Evolutionary conservation across 2,888 invertebrate genomes (phyloP), one percentile per base, ranked within the genome.

Genomic region (Lydus trimaculatus): DNA sequence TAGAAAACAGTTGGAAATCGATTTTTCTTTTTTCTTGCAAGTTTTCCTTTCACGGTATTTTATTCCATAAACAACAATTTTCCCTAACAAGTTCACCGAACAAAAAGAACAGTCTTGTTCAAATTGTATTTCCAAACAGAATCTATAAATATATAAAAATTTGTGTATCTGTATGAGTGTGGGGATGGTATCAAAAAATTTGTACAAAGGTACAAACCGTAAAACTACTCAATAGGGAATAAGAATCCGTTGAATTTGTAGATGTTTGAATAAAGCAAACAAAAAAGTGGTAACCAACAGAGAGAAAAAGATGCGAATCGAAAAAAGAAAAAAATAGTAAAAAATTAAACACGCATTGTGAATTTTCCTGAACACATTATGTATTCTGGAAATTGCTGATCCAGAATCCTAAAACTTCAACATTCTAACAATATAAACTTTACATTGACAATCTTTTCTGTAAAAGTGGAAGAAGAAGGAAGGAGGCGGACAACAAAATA

Each of bases 311-410:
- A 17, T 3, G 8, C 2, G 13, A 33, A 9, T 11, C 8, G 33
- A 8, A 33, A 13, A 9, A 36, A 4, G 20, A 48, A 6, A 17
- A 20, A 17, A 2, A 11, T 23, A 64, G 71, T 64, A n/a, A 68
- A 71, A 66, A 71, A 66, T 71, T 71, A 67, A 66, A 66, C 65
- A 64, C 43, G 64, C 69, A 69, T 72, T 69, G 69, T 69, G 67
- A 72, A 59, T 72, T 72, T 67, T 67, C 66, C 66, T 63, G 61
- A 67, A 31, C 64, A 48, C 64, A 69, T 69, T 69, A 66, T 60
- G 74, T 70, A 74, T 74, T 67, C 72, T 52, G 69, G 69, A 52
- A 71, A 69, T 67, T 69, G 72, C 62, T 70, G 74, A 72, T 74
- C 71, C 67, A 43, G 64, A 52, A 63, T 23, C 56, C 28, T 23